Evolutionary conservation across 2,797 vertebrate species (phyloP).

Genomic region (Caiman crocodilus): DNA sequence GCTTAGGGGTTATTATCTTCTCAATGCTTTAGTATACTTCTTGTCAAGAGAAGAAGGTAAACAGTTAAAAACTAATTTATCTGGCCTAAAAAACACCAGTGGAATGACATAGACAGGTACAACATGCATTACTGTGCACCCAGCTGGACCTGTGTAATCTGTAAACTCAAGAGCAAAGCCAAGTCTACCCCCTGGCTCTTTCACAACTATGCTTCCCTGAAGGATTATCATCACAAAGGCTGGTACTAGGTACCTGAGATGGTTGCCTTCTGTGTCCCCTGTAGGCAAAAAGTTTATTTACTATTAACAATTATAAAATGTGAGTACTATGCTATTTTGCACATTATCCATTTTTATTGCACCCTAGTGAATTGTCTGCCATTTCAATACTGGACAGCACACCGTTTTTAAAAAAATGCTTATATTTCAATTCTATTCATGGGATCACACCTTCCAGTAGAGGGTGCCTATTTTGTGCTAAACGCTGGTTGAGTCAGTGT

Average conservation of each 20-base stretch:
- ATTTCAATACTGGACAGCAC: constrained; percentile 51
- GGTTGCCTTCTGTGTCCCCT: constrained; percentile 7
- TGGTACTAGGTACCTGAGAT: constrained; percentile 50
- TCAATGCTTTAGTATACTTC: constrained; percentile 25
- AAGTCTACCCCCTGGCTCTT: constrained; percentile 24
- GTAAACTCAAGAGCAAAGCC: constrained; percentile 48
- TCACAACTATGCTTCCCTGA: constrained; percentile 40
- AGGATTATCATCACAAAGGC: constrained; percentile 26
- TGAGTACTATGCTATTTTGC: constrained; percentile 54
- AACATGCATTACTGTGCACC: not conserved
- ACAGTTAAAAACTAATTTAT: constrained; percentile 16
- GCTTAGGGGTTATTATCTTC: constrained; percentile 35
- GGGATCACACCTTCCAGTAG: not conserved
- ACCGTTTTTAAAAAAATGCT: constrained; percentile 10
- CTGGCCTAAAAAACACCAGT: constrained; percentile 19
- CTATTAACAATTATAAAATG: constrained; percentile 66
- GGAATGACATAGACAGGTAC: not conserved
- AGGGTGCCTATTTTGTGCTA: not conserved
- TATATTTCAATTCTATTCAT: constrained; percentile 23
- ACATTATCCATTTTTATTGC: constrained; percentile 62
- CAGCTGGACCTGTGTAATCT: constrained; percentile 1
- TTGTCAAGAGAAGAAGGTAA: not conserved
- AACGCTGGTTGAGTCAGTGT: not conserved
- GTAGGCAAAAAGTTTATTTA: constrained; percentile 60
- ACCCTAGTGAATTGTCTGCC: constrained; percentile 37